These are phyloP conservation scores for Drosophila hydei DNA, from an alignment of 1,140 invertebrate species.

Conservation along the genomic window DNA sequence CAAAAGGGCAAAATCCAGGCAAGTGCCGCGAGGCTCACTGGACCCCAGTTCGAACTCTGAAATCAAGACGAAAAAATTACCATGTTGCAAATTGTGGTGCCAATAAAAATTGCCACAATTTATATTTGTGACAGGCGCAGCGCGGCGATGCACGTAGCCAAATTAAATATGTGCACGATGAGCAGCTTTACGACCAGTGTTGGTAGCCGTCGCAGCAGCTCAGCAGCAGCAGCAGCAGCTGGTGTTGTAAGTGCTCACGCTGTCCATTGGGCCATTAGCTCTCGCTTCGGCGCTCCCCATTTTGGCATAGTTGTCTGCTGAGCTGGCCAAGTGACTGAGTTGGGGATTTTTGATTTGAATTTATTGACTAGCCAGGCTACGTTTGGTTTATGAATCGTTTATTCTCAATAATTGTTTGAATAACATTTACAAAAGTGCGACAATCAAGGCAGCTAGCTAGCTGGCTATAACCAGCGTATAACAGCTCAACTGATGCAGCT, in stretches of 20 bases:
- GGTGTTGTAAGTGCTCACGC: slow-evolving; percentile 7
- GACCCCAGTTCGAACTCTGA: slow-evolving; percentile 9
- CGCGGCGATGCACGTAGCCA: slow-evolving; percentile 25
- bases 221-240: not conserved
- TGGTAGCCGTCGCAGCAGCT: slow-evolving; percentile 9
- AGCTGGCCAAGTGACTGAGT: slow-evolving; percentile 11
- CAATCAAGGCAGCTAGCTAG: slow-evolving; percentile 12
- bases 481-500: not conserved
- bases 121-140: slow-evolving; percentile 70
- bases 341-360: slow-evolving; percentile 56
- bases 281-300: slow-evolving; percentile 15
- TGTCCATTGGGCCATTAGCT: slow-evolving; percentile 1
- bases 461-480: not conserved
- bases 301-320: slow-evolving; percentile 26
- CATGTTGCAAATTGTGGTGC: slow-evolving; percentile 30
- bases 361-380: slow-evolving; percentile 38
- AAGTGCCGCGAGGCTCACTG: slow-evolving; percentile 19
- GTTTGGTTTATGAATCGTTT: slow-evolving; percentile 38
- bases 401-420: slow-evolving; percentile 40
- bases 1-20: slow-evolving; percentile 56
- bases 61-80: slow-evolving; percentile 20
- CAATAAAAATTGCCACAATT: slow-evolving; percentile 72
- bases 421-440: slow-evolving; percentile 38
- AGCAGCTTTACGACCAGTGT: slow-evolving; percentile 10
- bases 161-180: slow-evolving; percentile 47